Percentiles rank a stretch among this genome's conserved stretches.
Evolutionary conservation across 2,113 vertebrate genomes (phyloP).

Genomic region (Hippocampus comes): DNA sequence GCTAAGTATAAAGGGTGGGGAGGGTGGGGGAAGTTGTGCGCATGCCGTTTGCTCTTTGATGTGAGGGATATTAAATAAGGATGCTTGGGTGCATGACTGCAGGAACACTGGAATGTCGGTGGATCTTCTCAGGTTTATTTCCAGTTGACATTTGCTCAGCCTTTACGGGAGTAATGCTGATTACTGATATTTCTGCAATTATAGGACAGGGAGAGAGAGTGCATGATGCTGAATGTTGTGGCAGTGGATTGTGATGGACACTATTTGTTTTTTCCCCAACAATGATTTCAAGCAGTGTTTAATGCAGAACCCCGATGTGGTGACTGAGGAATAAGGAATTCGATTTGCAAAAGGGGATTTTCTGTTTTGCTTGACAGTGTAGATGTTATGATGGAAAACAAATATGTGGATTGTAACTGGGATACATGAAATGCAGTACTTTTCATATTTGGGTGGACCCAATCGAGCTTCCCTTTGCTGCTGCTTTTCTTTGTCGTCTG

Average conservation of each 20-base stretch:
- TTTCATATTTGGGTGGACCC: conserved; percentile 20
- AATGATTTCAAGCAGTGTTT: neutral
- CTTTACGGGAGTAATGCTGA: conserved; percentile 7
- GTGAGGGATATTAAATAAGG: conserved; percentile 44
- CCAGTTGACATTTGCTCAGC: conserved; percentile 12
- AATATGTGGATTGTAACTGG: neutral
- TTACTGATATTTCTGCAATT: conserved; percentile 1
- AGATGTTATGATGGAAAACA: conserved; percentile 16
- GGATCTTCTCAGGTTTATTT: conserved; percentile 14
- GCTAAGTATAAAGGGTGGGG: conserved; percentile 19
- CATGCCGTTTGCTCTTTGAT: conserved; percentile 46
- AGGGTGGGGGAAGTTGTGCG: conserved; percentile 5
- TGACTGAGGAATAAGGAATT: conserved; percentile 6
- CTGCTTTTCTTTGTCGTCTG: conserved; percentile 27
- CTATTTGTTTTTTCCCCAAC: neutral
- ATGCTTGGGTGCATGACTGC: conserved; percentile 56
- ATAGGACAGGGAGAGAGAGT: neutral
- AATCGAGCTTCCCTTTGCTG: conserved; percentile 12
- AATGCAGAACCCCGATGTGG: neutral
- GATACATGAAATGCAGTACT: conserved; percentile 16
- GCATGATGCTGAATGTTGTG: conserved; percentile 1
- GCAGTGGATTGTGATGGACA: neutral
- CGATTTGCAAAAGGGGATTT: conserved; percentile 15
- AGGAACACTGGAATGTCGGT: conserved; percentile 36
- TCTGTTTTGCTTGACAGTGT: conserved; percentile 10